Conservation (phyloP, 1,140 invertebrate genomes). For the Drosophila ogumai region DNA sequence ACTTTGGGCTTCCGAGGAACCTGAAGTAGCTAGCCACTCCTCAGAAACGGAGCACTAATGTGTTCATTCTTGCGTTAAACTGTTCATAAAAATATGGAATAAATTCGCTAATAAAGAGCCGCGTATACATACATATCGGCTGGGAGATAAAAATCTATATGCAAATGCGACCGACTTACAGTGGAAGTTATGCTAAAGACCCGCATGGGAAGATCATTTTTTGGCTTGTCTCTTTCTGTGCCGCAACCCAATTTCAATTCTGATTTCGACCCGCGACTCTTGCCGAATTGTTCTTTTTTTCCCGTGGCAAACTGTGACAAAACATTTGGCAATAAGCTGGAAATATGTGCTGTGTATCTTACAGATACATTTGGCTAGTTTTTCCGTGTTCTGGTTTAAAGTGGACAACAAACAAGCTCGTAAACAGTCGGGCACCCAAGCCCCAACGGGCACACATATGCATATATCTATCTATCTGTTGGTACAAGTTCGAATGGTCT, state of each 20-base stretch:
- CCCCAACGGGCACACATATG: constrained; percentile 34
- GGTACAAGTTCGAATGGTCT: constrained; percentile 18
- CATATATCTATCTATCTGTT: constrained; percentile 6
- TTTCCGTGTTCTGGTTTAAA: constrained; percentile 73
- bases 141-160: constrained; percentile 53
- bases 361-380: constrained; percentile 58
- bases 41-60: constrained; percentile 48
- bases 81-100: constrained; percentile 56
- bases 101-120: constrained; percentile 30
- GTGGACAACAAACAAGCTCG: constrained; percentile 76
- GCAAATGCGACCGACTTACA: constrained; percentile 58
- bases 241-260: constrained; percentile 60
- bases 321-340: constrained; percentile 46
- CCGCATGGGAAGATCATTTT: constrained; percentile 41
- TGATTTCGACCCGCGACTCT: not conserved
- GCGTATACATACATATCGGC: constrained; percentile 17
- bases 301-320: constrained; percentile 33
- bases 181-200: constrained; percentile 35
- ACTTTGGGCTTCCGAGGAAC: constrained; percentile 13
- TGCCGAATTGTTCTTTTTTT: constrained; percentile 18
- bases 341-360: constrained; percentile 55
- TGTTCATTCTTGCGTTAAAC: constrained; percentile 52
- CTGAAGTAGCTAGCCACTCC: constrained; percentile 66
- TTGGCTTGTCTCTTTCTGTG: constrained; percentile 48
- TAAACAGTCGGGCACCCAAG: constrained; percentile 51